Evolutionary conservation across 2,888 invertebrate species (phyloP).

Genomic region (Panzeria rudis): DNA sequence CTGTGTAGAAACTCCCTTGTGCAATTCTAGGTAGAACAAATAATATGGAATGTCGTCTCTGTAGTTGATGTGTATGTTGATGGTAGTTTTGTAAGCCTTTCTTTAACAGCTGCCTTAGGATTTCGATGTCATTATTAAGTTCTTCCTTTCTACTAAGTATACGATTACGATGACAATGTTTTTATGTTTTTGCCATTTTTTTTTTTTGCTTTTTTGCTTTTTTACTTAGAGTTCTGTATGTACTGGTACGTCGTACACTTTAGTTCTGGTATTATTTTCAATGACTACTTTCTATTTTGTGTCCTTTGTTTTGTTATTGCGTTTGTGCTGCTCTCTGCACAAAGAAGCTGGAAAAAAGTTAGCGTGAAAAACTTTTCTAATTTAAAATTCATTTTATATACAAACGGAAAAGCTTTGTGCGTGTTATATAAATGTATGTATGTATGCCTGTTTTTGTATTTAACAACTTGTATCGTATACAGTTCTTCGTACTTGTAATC

Average conservation of each 20-base stretch:
- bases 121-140: slow-evolving; percentile 62
- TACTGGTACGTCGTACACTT: slow-evolving; percentile 16
- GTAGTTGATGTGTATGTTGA: not conserved
- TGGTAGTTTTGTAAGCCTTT: slow-evolving; percentile 53
- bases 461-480: slow-evolving; percentile 17
- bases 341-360: slow-evolving; percentile 56
- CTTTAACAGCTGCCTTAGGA: slow-evolving; percentile 62
- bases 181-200: slow-evolving; percentile 12
- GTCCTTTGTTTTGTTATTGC: slow-evolving; percentile 62
- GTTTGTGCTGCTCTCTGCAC: slow-evolving; percentile 39
- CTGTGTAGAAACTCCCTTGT: too few species aligned
- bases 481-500: slow-evolving; percentile 7
- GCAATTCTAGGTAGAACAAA: too few species aligned
- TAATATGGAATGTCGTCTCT: not conserved
- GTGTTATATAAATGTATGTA: slow-evolving; percentile 15
- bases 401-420: slow-evolving; percentile 63
- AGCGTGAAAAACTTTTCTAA: slow-evolving; percentile 68
- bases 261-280: slow-evolving; percentile 36
- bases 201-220: not conserved
- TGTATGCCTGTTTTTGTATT: slow-evolving; percentile 6
- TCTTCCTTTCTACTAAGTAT: slow-evolving; percentile 42
- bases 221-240: slow-evolving; percentile 1
- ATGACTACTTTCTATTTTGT: slow-evolving; percentile 62
- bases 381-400: slow-evolving; percentile 65
- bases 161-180: slow-evolving; percentile 43